These are phyloP conservation scores for Aphrocallistes beatrix DNA, from an alignment of 37 sponge, comb jelly and placozoan genomes.

Conservation along the genomic window DNA sequence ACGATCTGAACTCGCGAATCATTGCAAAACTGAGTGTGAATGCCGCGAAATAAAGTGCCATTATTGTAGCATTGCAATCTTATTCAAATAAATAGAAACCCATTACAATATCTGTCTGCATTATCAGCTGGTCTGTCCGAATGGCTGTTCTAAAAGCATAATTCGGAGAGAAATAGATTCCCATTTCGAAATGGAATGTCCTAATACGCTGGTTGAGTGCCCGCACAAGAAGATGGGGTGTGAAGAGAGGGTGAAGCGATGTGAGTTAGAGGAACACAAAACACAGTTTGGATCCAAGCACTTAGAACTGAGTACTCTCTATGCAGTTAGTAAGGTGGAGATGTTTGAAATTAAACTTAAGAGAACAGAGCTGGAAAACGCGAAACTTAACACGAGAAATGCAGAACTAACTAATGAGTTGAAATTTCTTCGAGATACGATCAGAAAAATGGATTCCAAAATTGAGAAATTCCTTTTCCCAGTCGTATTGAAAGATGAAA, in stretches of 20 bases:
- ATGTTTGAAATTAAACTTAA: background rate
- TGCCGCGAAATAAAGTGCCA: background rate
- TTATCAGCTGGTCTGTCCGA: background rate
- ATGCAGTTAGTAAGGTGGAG: background rate
- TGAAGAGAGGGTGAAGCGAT: background rate
- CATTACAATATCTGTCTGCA: background rate
- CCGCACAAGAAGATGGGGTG: background rate
- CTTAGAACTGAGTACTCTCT: background rate
- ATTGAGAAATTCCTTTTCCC: background rate
- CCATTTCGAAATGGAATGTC: background rate
- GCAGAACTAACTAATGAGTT: background rate
- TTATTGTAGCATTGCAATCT: background rate
- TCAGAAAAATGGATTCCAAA: background rate
- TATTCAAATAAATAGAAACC: background rate
- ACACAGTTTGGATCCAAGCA: background rate
- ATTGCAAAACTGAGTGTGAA: background rate
- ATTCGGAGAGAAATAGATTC: background rate
- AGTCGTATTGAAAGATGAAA: background rate
- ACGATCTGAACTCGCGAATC: background rate
- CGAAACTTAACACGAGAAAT: background rate
- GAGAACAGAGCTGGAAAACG: background rate
- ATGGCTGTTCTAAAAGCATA: background rate
- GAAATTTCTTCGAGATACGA: background rate
- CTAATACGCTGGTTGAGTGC: background rate
- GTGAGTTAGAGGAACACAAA: background rate